Evolutionary conservation across 2,888 invertebrate species (phyloP).

Genomic region (Aphodius granarius): DNA sequence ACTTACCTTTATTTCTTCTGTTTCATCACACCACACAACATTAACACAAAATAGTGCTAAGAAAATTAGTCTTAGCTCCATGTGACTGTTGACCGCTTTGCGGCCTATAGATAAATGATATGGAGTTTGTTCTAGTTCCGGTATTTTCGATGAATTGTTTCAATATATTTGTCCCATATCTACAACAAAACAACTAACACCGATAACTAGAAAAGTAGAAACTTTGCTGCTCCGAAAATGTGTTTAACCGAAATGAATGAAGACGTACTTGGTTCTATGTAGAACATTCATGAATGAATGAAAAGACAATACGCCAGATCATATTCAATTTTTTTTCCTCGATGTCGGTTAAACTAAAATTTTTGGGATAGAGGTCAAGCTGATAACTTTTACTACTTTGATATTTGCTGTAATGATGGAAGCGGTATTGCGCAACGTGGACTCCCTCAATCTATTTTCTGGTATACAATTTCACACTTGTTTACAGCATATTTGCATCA

Average conservation of each 20-base stretch:
- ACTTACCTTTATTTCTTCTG: conserved; percentile 25
- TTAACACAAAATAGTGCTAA: conserved; percentile 30
- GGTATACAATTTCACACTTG: not conserved
- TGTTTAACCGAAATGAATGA: not conserved
- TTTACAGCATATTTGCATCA: not conserved
- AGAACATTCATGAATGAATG: not conserved
- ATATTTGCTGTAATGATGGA: not conserved
- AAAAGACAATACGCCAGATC: not conserved
- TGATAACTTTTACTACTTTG: conserved; percentile 15
- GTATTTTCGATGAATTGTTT: not conserved
- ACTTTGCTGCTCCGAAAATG: not conserved
- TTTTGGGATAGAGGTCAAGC: conserved; percentile 4
- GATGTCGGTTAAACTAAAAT: not conserved
- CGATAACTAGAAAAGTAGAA: not conserved
- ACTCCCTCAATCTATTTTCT: not conserved
- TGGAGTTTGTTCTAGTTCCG: conserved; percentile 44
- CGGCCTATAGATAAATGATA: conserved; percentile 45
- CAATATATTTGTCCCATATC: conserved; percentile 16
- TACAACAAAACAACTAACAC: not conserved
- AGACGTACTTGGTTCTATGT: not conserved
- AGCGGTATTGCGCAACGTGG: not conserved
- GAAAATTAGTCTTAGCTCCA: conserved; percentile 40
- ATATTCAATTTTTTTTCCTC: conserved; percentile 1
- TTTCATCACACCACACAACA: not conserved
- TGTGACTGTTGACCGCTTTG: conserved; percentile 42